These are phyloP conservation scores for Cyphomyrmex costatus DNA, from an alignment of 1,140 invertebrate species.

Conservation along the genomic window DNA sequence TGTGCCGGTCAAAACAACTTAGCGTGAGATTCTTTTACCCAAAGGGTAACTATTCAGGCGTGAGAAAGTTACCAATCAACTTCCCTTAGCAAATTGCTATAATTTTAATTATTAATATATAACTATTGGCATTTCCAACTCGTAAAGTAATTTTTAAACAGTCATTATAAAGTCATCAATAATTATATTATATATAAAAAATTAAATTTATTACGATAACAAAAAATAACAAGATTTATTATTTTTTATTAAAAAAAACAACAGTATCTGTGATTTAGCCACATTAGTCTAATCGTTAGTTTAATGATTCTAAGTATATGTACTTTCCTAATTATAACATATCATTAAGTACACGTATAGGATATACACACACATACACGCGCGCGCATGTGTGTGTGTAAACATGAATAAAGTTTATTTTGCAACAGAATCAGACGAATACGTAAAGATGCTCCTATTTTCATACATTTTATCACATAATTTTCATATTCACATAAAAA, in stretches of 20 bases:
- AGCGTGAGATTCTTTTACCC: constrained; percentile 41
- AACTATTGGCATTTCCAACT: not conserved
- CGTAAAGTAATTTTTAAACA: not conserved
- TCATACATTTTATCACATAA: no score
- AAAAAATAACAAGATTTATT: not conserved
- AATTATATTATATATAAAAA: constrained; percentile 3
- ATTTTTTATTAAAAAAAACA: not conserved
- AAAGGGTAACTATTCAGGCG: constrained; percentile 43
- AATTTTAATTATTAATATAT: constrained; percentile 15
- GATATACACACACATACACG: not conserved
- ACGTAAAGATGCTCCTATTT: no score
- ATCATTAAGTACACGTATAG: not conserved
- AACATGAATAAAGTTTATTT: no score
- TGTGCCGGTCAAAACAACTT: constrained; percentile 44
- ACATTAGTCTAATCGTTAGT: not conserved
- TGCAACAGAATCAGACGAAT: no score
- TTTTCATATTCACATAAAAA: no score
- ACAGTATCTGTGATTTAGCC: not conserved
- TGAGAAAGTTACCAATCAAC: constrained; percentile 59
- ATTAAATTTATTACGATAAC: not conserved
- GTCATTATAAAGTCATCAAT: not conserved
- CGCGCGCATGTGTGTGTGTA: no score
- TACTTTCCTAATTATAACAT: not conserved
- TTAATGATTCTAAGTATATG: not conserved
- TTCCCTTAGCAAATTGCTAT: constrained; percentile 20